Evolutionary conservation across 2,888 invertebrate genomes (phyloP), one percentile per base, ranked within the genome.

Genomic region (Parnassius orleans): DNA sequence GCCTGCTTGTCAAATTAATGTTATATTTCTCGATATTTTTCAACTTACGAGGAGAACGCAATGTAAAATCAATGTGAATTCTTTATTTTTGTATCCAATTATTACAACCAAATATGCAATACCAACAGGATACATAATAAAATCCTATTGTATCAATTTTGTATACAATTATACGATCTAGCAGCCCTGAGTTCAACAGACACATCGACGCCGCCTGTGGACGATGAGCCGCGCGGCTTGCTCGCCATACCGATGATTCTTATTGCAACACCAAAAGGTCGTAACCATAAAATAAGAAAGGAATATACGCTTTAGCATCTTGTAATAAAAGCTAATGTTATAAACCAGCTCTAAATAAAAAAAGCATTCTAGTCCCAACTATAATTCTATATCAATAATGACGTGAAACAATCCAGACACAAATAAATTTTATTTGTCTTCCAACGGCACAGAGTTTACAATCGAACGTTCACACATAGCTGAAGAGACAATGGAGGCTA

Each of bases 131-230:
- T 24, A 33, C 7, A 33, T 33, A 33, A 33, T 0, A 33, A 33
- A 33, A 33, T 33, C 33, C 5, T 33, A 33, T 33, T 33, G 33
- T 33, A 33, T 5, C 5, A 33, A 33, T 33, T 33, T 33, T 33
- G 33, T 33, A 7, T 7, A 33, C 33, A 33, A 33, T 33, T 33
- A 33, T 33, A 7, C 33, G 7, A 33, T 7, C 33, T 33, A 5
- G 7, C 33, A 33, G 33, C 33, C 33, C 33, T 33, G 33, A 86
- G 82, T 81, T 82, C 81, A 76, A 87, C 86, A 90, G 89, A 90
- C 89, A 84, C 83, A 84, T 82, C 84, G 89, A 85, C 90, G 89
- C 89, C 87, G 81, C 33, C 33, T 33, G 33, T 33, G 33, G 7
- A 7, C 33, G 33, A 3, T 5, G 7, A 33, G 33, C 33, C 33